A percentile compares a stretch with the other conserved stretches of the same genome.
phyloP scores from a whole-genome alignment of 2,888 invertebrate species.

The Taphrorychus bicolor region DNA sequence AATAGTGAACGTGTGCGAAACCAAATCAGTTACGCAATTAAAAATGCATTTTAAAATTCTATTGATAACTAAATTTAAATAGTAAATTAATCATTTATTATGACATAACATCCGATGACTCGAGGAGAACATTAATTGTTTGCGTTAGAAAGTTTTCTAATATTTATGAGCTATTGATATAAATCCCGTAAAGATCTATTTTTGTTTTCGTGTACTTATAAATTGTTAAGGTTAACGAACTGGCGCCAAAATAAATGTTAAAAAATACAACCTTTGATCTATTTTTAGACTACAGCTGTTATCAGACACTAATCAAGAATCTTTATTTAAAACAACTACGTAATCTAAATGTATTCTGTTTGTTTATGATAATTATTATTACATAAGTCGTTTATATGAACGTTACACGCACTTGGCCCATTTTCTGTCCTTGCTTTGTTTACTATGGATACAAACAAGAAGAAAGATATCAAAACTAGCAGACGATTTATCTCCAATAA shows the following conservation, averaged over 20 bases:
- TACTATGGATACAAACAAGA: not conserved
- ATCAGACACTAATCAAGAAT: constrained; percentile 32
- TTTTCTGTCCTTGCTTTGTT: constrained; percentile 2
- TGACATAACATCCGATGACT: constrained; percentile 10
- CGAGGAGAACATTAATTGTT: constrained; percentile 6
- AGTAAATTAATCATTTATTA: constrained; percentile 8
- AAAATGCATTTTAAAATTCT: too few relatives aligned
- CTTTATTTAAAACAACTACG: constrained; percentile 25
- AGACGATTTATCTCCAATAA: not conserved
- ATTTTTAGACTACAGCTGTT: constrained; percentile 29
- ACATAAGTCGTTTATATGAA: constrained; percentile 5
- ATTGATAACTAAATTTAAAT: not conserved
- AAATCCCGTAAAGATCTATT: constrained; percentile 22
- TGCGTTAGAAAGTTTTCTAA: constrained; percentile 14
- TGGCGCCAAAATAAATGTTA: constrained; percentile 32
- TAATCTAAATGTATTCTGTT: constrained; percentile 26
- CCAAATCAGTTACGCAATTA: too few relatives aligned
- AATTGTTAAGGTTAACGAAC: constrained; percentile 36
- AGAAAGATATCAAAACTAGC: not conserved
- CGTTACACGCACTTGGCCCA: constrained; percentile 2
- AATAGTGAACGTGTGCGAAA: too few relatives aligned
- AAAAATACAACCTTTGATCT: constrained; percentile 32
- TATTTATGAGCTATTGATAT: constrained; percentile 25
- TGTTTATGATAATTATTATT: constrained; percentile 23
- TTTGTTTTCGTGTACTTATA: constrained; percentile 30